Evolutionary conservation across 2,888 invertebrate species (phyloP).

Genomic region (Sarcophaga carnaria): DNA sequence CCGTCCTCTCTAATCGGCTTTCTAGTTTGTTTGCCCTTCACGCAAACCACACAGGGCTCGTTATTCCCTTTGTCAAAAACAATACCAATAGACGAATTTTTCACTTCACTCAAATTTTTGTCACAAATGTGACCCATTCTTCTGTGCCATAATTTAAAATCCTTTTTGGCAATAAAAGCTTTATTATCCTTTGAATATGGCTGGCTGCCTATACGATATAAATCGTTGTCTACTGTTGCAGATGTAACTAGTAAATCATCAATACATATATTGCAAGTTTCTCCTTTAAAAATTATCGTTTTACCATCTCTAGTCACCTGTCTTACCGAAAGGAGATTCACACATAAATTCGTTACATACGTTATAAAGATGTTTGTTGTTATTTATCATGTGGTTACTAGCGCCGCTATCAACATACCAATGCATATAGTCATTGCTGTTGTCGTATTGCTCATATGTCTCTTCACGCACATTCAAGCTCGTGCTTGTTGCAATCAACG

Average conservation of each 20-base stretch:
- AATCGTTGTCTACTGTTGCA: conserved; percentile 51
- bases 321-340: conserved; percentile 5
- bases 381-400: not conserved
- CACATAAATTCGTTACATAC: too few relatives aligned
- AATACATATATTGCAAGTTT: not conserved
- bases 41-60: conserved; percentile 8
- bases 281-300: conserved; percentile 68
- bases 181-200: not conserved
- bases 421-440: too few relatives aligned
- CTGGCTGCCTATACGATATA: conserved; percentile 32
- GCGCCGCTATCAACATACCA: not conserved
- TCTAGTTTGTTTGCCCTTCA: too few relatives aligned
- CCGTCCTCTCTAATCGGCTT: too few relatives aligned
- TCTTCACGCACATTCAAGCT: not conserved
- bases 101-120: not conserved
- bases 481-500: too few relatives aligned
- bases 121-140: conserved; percentile 71
- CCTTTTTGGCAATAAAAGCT: conserved; percentile 34
- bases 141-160: conserved; percentile 70
- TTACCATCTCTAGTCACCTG: conserved; percentile 63
- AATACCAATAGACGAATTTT: conserved; percentile 25
- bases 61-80: conserved; percentile 7
- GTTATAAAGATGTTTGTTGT: too few relatives aligned
- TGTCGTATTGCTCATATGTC: not conserved
- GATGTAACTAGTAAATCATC: conserved; percentile 44